These are phyloP conservation scores for Cladopsammia gracilis DNA, from an alignment of 64 coral and sea anemone genomes.

Conservation along the genomic window DNA sequence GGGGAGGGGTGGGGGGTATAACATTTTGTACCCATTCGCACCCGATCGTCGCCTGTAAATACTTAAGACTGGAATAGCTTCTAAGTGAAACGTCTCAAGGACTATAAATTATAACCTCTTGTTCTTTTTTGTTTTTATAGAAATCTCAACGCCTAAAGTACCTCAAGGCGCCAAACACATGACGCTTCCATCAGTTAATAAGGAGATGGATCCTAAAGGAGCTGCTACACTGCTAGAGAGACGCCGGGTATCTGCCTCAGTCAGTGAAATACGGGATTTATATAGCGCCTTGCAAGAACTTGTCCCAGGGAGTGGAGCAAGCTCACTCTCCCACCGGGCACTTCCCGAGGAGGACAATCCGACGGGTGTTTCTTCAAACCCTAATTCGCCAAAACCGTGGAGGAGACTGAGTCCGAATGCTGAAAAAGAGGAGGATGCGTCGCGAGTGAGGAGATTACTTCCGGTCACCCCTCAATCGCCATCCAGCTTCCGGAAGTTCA, in stretches of 20 bases:
- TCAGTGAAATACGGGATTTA: slow-evolving; percentile 61
- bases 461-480: slow-evolving; percentile 37
- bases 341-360: slow-evolving; percentile 7
- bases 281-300: slow-evolving; percentile 72
- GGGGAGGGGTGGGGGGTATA: no score
- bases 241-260: slow-evolving; percentile 55
- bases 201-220: slow-evolving; percentile 31
- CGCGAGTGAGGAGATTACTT: slow-evolving; percentile 9
- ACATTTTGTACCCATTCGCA: no score
- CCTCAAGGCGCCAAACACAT: not conserved
- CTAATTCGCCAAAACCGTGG: not conserved
- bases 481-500: slow-evolving; percentile 16
- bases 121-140: not conserved
- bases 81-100: not conserved
- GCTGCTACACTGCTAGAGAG: slow-evolving; percentile 4
- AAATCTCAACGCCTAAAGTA: not conserved
- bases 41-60: no score
- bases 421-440: not conserved
- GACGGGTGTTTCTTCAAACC: slow-evolving; percentile 15
- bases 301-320: slow-evolving; percentile 44
- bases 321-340: not conserved
- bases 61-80: no score
- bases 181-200: not conserved
- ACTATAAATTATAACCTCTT: no score
- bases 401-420: not conserved